phyloP scores from a whole-genome alignment of 2,888 invertebrate species.

The Trachelus tabidus region DNA sequence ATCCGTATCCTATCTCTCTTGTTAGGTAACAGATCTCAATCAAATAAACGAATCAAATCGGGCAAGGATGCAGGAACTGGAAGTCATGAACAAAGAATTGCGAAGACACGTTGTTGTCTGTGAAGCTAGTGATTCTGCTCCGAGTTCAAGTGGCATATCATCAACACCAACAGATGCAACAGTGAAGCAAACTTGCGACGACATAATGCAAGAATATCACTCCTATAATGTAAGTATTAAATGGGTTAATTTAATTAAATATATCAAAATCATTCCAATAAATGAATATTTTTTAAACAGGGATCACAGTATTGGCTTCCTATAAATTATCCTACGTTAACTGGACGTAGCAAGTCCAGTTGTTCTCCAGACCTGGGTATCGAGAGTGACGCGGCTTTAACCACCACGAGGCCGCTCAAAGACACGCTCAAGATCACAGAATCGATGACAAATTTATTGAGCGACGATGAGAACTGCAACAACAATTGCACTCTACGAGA shows the following conservation, averaged over 20 bases:
- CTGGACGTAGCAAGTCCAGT: conserved; percentile 59
- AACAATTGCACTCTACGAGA: conserved; percentile 45
- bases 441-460: conserved; percentile 62
- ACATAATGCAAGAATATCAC: conserved; percentile 57
- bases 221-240: conserved; percentile 50
- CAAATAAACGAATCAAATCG: conserved; percentile 67
- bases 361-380: conserved; percentile 89
- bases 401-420: conserved; percentile 55
- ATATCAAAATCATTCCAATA: not conserved
- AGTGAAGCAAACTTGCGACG: conserved; percentile 54
- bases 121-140: conserved; percentile 62
- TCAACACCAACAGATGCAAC: conserved; percentile 54
- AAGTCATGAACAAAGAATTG: conserved; percentile 62
- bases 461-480: conserved; percentile 55
- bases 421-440: conserved; percentile 62
- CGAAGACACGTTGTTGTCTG: conserved; percentile 57
- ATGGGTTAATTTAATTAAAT: not conserved
- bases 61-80: conserved; percentile 65
- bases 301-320: conserved; percentile 58
- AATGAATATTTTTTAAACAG: conserved; percentile 32
- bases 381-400: conserved; percentile 75
- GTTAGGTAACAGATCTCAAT: conserved; percentile 64
- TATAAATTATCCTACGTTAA: conserved; percentile 50
- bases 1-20: not conserved
- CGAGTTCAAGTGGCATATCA: conserved; percentile 63